Base-by-base conservation (phyloP, 2,888 invertebrate genomes). In the Cephus sareptanus region DNA sequence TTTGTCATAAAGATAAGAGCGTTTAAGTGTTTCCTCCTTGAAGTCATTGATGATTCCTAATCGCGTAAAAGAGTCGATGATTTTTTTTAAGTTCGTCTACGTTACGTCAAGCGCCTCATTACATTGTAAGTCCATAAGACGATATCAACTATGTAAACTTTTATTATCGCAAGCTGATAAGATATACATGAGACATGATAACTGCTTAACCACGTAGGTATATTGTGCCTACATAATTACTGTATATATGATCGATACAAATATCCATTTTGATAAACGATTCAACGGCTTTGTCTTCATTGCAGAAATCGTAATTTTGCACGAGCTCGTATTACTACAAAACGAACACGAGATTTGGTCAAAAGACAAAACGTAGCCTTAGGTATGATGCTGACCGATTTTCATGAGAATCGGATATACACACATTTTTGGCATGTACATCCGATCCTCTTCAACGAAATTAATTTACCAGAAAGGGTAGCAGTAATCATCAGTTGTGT, bases 1-100 rank as follows among this genome's bases (percentile, higher is more conserved):
- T 77, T 77, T 77, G 71, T 77, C 77, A 77, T 77, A 69, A 75
- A 77, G 77, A 77, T 77, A 77, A 77, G 75, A 33, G 56, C 73
- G 56, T 74, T 73, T 75, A 31, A 56, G 34, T 34, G 31, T 13
- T 33, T 34, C 71, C 71, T n/a, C 3, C 71, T 71, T 34, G 11
- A 15, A 40, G 73, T 76, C 56, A 56, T 56, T 56, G 56, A 56
- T 23, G 56, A 56, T 56, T 56, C 56, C 56, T 56, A 56, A 56
- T 56, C 23, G 56, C 9, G 23, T 56, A 23, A 56, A 23, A 56
- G 23, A 56, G 23, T 56, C 56, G 9, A 56, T 56, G 56, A 56
- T 56, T 56, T 56, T 56, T 9, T 6, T 23, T 23, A 23, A 23
- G 23, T 23, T 56, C 56, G 56, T 23, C 6, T 15, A 15, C 40